Conservation (phyloP, 2,113 vertebrate species). For the Semnopithecus entellus region DNA sequence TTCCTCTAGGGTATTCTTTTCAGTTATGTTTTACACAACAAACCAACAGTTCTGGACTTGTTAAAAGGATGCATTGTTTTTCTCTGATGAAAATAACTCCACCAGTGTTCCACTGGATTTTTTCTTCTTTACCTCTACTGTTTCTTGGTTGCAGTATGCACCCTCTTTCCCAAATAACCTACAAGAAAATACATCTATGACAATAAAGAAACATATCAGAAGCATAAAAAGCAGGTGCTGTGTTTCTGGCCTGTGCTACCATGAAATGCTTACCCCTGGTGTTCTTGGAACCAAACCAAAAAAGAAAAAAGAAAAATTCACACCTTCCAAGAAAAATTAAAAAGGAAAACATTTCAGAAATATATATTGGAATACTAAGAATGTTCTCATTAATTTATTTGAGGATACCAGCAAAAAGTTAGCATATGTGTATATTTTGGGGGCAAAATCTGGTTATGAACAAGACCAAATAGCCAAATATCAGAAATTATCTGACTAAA, state of each 20-base stretch:
- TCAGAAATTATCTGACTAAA: not conserved
- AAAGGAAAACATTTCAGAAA: constrained; percentile 20
- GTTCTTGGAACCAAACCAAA: not conserved
- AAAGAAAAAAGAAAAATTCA: not conserved
- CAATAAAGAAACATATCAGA: not conserved
- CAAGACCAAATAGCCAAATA: not conserved
- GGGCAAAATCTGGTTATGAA: not conserved
- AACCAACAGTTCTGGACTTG: constrained; percentile 56
- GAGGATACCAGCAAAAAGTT: not conserved
- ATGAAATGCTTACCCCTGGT: not conserved
- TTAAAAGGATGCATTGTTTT: constrained; percentile 54
- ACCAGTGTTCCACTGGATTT: constrained; percentile 48
- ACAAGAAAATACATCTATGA: not conserved
- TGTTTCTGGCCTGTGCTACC: not conserved
- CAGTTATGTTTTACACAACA: constrained; percentile 58
- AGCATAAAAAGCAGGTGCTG: not conserved
- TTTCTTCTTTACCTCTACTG: constrained; percentile 59
- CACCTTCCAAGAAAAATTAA: constrained; percentile 48
- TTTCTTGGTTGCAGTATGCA: constrained; percentile 40
- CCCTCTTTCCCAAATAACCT: not conserved
- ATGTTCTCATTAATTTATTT: not conserved
- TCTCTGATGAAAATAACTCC: constrained; percentile 68
- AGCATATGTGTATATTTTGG: not conserved
- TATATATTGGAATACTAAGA: constrained; percentile 35
- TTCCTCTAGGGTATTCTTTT: constrained; percentile 33